Base-by-base conservation (phyloP, 2,797 vertebrate species). In the Avahi laniger region DNA sequence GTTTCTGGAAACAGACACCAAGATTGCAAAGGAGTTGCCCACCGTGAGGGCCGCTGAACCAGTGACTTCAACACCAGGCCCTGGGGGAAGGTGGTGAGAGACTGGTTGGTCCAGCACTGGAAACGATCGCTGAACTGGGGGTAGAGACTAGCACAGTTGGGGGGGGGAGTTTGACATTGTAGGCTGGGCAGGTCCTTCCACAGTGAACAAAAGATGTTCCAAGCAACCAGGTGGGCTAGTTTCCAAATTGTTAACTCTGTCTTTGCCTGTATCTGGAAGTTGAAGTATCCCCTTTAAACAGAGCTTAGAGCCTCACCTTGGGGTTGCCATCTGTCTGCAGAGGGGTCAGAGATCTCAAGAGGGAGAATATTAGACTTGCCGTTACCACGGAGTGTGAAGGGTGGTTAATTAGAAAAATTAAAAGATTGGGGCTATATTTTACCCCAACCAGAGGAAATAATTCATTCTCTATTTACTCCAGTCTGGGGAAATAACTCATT, bases 1-100 rank as follows among this genome's bases (percentile, higher is more conserved):
- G 30, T 69, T 89, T 59, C 26, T 20, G 22, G 78, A 97, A 94
- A 57, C 8, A 15, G 72, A 89, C 6, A 24, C 43, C 43, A 67
- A 35, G 8, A 14, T 18, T 76, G 22, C 57, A 46, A n/a, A 75
- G 13, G 50, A 18, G 8, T 67, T 22, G 0, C 20, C 69, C 28
- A 17, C 24, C 48, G 4, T 4, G 11, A 30, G 28, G 50, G 28
- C 28, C 3, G 15, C 61, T 65, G 82, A 88, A 22, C n/a, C 15
- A 63, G 69, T 8, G 5, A 50, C 50, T 18, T 85, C 59, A 6
- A 9, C 38, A 26, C 38, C 80, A 86, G 26, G 9, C 12, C 14
- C n/a, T 24, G 13, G 10, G 70, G 11, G 41, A 0, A 48, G 28
- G 20, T 18, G 20, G 7, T 18, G 3, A 73, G 30, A 52, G n/a